phyloP scores from a whole-genome alignment of 2,797 vertebrate species.

The Falco cherrug region DNA sequence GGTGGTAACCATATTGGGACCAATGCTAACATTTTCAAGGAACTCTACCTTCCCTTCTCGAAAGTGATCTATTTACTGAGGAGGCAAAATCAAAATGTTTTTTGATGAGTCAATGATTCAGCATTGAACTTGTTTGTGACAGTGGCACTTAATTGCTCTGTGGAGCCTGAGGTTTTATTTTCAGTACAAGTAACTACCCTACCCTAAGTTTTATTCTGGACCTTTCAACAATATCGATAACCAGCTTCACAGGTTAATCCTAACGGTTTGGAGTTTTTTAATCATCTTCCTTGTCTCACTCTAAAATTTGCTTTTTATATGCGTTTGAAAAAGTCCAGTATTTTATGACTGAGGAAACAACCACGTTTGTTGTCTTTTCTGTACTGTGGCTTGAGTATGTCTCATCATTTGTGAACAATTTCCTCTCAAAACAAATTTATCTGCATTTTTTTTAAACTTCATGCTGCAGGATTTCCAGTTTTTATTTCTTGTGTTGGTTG shows the following conservation, averaged over 20 bases:
- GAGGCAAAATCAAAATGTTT: background rate
- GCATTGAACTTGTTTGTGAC: background rate
- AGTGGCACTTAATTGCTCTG: background rate
- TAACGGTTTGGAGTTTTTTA: background rate
- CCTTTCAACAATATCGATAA: background rate
- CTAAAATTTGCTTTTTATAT: background rate
- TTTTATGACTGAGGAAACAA: background rate
- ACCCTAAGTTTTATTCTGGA: background rate
- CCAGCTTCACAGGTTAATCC: background rate
- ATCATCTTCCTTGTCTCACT: background rate
- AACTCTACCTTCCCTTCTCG: background rate
- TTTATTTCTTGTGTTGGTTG: background rate
- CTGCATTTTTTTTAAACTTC: background rate
- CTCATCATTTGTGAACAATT: background rate
- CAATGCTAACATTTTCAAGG: background rate
- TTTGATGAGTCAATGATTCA: background rate
- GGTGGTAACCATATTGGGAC: background rate
- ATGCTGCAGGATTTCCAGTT: background rate
- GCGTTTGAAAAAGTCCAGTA: background rate
- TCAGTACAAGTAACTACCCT: background rate
- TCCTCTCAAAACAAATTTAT: background rate
- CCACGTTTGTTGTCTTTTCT: rapidly evolving
- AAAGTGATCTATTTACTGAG: background rate
- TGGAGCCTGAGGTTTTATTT: background rate
- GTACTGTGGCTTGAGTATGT: background rate